Percentiles rank a stretch among this genome's conserved stretches.
Conservation (phyloP, 2,797 vertebrate genomes). For the Fistularia commersonii region DNA sequence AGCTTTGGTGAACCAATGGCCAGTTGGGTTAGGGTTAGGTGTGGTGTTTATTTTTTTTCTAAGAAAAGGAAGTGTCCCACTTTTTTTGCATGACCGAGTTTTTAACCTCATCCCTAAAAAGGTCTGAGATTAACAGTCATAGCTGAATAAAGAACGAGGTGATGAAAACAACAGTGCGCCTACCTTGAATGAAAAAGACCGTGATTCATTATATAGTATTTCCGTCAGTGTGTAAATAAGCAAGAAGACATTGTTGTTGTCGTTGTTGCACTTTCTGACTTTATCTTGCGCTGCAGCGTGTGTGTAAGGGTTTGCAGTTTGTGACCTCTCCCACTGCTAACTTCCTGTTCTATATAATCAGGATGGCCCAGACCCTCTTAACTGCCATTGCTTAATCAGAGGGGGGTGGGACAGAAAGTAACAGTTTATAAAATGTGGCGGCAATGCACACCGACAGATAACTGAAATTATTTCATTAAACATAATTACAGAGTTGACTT, state of each 20-base stretch:
- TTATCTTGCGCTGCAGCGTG: slow-evolving; percentile 64
- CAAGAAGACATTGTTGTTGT: slow-evolving; percentile 23
- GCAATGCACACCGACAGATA: no score
- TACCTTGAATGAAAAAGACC: slow-evolving; percentile 46
- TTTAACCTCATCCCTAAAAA: background rate
- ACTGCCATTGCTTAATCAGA: slow-evolving; percentile 52
- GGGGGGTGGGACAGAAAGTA: slow-evolving; percentile 25
- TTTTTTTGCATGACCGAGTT: background rate
- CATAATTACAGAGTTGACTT: no score
- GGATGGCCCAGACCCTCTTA: slow-evolving; percentile 63
- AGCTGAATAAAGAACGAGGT: background rate
- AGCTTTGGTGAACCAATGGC: background rate
- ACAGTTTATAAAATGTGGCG: no score
- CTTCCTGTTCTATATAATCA: slow-evolving; percentile 77
- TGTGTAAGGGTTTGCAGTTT: slow-evolving; percentile 48
- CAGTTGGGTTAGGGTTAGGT: background rate
- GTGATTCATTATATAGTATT: slow-evolving; percentile 4
- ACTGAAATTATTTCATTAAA: no score
- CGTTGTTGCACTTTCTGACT: slow-evolving; percentile 47
- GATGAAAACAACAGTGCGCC: slow-evolving; percentile 6
- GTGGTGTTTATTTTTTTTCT: background rate
- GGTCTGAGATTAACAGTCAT: background rate
- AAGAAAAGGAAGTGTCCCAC: slow-evolving; percentile 4
- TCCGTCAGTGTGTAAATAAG: slow-evolving; percentile 4
- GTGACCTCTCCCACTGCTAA: slow-evolving; percentile 70